Evolutionary conservation across 2,797 vertebrate genomes (phyloP).

Genomic region (Manis javanica): DNA sequence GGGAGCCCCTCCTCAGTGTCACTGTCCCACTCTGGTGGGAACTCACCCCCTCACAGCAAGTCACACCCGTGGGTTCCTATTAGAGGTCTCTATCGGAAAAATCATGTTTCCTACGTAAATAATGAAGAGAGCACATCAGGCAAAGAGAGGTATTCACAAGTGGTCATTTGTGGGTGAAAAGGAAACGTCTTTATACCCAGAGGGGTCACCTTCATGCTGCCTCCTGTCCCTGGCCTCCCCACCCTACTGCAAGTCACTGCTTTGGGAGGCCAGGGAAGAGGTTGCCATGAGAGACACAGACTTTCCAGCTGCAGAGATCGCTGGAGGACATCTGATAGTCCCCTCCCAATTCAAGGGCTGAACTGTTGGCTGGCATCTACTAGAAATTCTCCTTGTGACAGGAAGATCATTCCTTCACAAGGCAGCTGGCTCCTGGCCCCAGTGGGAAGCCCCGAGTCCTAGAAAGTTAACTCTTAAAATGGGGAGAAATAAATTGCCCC

Average conservation of each 20-base stretch:
- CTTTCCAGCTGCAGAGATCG: background rate
- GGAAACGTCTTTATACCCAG: background rate
- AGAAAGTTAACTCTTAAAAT: background rate
- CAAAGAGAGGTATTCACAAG: background rate
- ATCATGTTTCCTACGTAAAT: background rate
- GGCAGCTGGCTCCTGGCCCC: background rate
- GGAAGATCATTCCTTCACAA: background rate
- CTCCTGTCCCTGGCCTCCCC: background rate
- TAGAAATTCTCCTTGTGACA: background rate
- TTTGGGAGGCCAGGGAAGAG: background rate
- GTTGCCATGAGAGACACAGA: background rate
- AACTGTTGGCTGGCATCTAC: background rate
- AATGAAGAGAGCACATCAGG: background rate
- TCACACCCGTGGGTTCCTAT: background rate
- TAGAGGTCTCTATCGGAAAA: background rate
- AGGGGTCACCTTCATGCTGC: background rate
- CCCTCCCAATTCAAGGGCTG: background rate
- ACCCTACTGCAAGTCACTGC: background rate
- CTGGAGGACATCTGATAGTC: background rate
- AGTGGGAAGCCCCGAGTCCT: background rate
- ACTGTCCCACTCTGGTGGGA: background rate
- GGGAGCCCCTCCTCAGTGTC: fast-evolving
- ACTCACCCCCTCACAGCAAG: background rate
- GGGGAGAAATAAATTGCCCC: background rate
- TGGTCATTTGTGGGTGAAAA: background rate